Conservation (phyloP, 1,140 invertebrate species). For the Limonius californicus region DNA sequence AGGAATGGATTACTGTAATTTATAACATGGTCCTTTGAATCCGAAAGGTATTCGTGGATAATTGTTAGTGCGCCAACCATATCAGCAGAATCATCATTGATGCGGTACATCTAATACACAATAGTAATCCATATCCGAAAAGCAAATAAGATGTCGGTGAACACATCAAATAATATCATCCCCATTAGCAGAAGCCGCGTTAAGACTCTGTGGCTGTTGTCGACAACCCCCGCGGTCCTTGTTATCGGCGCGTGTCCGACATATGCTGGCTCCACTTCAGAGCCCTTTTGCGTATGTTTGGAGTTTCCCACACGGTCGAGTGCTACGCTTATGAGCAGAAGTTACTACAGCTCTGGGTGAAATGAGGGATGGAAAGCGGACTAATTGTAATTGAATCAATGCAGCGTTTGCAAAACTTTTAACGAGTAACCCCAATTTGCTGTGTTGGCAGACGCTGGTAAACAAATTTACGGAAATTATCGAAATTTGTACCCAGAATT, state of each 20-base stretch:
- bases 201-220: slow-evolving; percentile 6
- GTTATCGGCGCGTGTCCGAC: slow-evolving; percentile 9
- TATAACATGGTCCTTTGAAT: too few relatives aligned
- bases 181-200: neutral
- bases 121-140: slow-evolving; percentile 1
- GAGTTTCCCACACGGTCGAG: slow-evolving; percentile 3
- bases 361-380: neutral
- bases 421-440: neutral
- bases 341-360: neutral
- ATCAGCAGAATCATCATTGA: neutral
- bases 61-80: neutral
- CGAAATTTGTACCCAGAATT: too few relatives aligned
- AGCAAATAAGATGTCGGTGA: slow-evolving; percentile 2
- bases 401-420: neutral
- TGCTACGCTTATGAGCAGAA: neutral
- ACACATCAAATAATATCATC: slow-evolving; percentile 9
- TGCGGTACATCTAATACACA: too few relatives aligned
- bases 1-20: too few relatives aligned
- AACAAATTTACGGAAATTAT: too few relatives aligned
- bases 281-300: slow-evolving; percentile 11
- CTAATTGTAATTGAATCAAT: slow-evolving; percentile 14
- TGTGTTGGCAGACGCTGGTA: too few relatives aligned
- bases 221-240: slow-evolving; percentile 12
- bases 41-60: too few relatives aligned
- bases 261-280: slow-evolving; percentile 4